These are phyloP conservation scores for Callimorpha dominula DNA, from an alignment of 2,888 invertebrate genomes.

Conservation along the genomic window DNA sequence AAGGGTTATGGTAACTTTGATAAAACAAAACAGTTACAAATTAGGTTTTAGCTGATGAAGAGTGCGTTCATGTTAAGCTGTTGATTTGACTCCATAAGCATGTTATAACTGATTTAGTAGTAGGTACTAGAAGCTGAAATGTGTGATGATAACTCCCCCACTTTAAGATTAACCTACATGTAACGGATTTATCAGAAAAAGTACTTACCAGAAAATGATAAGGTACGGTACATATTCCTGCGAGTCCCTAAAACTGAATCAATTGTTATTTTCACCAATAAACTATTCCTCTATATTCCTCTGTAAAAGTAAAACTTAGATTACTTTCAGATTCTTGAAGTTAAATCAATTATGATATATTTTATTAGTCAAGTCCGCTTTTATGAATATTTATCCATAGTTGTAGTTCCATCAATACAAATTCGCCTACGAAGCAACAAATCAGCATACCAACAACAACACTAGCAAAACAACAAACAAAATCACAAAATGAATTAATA, in stretches of 20 bases:
- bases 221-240: too few species aligned
- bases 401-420: not conserved
- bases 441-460: slow-evolving; percentile 17
- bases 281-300: too few species aligned
- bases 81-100: not conserved
- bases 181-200: too few species aligned
- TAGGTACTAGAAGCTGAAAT: not conserved
- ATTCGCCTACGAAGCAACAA: not conserved
- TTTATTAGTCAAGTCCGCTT: not conserved
- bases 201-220: too few species aligned
- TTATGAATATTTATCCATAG: not conserved
- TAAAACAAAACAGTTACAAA: not conserved
- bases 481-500: slow-evolving; percentile 19
- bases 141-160: not conserved
- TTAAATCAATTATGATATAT: not conserved
- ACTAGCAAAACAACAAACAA: slow-evolving; percentile 40
- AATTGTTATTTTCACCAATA: too few species aligned
- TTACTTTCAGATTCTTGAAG: too few species aligned
- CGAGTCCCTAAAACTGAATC: too few species aligned
- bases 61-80: not conserved
- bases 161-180: too few species aligned
- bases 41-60: not conserved
- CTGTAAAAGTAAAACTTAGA: too few species aligned
- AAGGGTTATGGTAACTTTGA: too few species aligned
- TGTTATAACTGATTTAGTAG: not conserved